Evolutionary conservation across 92 coral and sea anemone genomes (phyloP).

Genomic region (Pocillopora meandrina): DNA sequence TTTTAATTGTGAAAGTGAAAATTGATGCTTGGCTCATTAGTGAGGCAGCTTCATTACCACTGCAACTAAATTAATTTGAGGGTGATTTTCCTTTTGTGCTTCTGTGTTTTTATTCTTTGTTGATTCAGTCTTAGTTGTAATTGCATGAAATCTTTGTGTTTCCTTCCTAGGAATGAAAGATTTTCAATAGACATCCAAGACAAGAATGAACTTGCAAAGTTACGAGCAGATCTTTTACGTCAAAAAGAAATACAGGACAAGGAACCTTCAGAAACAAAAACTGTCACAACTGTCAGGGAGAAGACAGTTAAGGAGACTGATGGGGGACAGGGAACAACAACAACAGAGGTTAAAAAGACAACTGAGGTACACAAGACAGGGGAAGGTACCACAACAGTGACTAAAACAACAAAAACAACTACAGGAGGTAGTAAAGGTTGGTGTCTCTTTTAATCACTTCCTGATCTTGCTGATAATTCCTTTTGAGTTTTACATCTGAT

Average conservation of each 20-base stretch:
- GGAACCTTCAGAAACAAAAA: neutral
- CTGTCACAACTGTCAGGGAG: conserved; percentile 34
- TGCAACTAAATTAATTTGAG: too few relatives aligned
- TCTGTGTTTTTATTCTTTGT: too few relatives aligned
- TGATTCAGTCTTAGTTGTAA: too few relatives aligned
- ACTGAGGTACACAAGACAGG: conserved; percentile 67
- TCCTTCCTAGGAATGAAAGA: conserved; percentile 44
- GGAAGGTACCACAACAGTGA: conserved; percentile 62
- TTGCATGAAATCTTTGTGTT: neutral
- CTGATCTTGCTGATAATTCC: neutral
- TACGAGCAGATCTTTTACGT: conserved; percentile 48
- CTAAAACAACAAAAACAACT: conserved; percentile 68
- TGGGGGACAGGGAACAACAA: conserved; percentile 37
- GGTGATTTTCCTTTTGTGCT: too few relatives aligned
- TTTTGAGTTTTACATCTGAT: neutral
- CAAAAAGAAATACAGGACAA: conserved; percentile 49
- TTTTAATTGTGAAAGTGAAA: too few relatives aligned
- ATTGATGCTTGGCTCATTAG: too few relatives aligned
- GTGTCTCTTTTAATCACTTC: neutral
- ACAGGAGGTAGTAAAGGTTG: conserved; percentile 34
- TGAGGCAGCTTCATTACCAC: too few relatives aligned
- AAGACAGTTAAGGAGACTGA: conserved; percentile 41
- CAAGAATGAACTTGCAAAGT: conserved; percentile 55
- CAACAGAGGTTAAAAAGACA: conserved; percentile 56
- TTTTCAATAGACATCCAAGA: conserved; percentile 60